These are phyloP conservation scores for Apteryx mantelli DNA, from an alignment of 2,113 vertebrate genomes.

Conservation along the genomic window DNA sequence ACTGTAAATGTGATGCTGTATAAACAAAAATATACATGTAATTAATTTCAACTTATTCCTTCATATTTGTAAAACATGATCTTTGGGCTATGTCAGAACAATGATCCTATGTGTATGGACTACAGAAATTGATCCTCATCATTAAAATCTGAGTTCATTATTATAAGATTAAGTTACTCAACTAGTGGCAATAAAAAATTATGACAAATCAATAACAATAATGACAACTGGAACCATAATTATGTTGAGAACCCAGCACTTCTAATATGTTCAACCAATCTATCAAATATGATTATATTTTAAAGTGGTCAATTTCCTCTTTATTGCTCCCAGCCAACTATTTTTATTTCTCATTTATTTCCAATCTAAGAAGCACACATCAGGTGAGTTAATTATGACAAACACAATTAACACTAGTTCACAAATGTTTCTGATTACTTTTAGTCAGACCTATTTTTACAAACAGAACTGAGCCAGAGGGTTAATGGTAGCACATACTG, in stretches of 20 bases:
- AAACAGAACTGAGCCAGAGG: background rate
- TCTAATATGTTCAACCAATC: background rate
- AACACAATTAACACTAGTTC: background rate
- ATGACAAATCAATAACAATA: background rate
- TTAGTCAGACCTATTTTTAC: constrained; percentile 27
- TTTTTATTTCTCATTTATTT: constrained; percentile 1
- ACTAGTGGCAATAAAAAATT: background rate
- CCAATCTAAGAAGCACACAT: background rate
- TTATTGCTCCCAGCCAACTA: background rate
- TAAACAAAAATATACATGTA: background rate
- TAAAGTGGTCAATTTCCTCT: background rate
- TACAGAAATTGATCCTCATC: background rate
- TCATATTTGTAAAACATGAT: background rate
- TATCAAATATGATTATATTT: background rate
- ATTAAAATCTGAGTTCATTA: background rate
- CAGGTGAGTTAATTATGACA: background rate
- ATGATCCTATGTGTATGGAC: rapidly evolving
- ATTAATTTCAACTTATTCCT: background rate
- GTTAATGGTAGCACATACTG: background rate
- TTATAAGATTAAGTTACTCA: background rate
- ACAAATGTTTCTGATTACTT: background rate
- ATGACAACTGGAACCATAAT: background rate
- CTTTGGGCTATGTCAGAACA: background rate
- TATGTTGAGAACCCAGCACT: background rate
- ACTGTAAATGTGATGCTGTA: background rate